Evolutionary conservation across 2,888 invertebrate species (phyloP), one percentile per base, ranked within the genome.

Genomic region (Thyatira batis): DNA sequence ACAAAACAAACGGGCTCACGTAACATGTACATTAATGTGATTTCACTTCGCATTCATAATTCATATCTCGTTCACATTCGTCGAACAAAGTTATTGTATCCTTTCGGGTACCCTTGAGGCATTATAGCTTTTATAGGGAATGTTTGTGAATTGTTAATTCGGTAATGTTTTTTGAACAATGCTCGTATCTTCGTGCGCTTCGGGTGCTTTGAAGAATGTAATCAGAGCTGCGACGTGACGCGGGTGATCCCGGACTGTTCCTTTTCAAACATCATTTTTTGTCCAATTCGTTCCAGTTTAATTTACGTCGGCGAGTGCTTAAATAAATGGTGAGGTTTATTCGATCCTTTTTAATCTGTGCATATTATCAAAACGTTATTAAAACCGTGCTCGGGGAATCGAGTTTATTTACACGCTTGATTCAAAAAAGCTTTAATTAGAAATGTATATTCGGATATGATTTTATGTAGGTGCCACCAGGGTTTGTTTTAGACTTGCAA

Each of bases 21-120:
- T 39, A 39, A 39, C 21, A 45, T 45, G 20, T 45, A 45, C 21
- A 45, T 45, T 20, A 23, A n/a, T 45, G 5, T 45, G 45, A 45
- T 45, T 23, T 21, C 23, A 23, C n/a, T n/a, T 45, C n/a, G n/a
- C 21, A 20, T 45, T 45, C 45, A 45, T 45, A 45, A 45, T 45
- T 44, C 9, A 20, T 44, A 21, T 20, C 21, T 44, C 21, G 44
- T 44, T 21, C 45, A 20, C 23, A 45, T 45, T 45, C 39, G 39
- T 39, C 13, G 17, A 39, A 39, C 39, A 17, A 39, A 39, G 39
- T 39, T 39, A 39, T 39, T 39, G 17, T 39, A 39, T 39, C 39
- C 17, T 39, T 39, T 39, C 8, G 39, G 17, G 13, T 39, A 39
- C 39, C 39, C 17, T 39, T 39, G 13, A 0, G 33, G 30, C 33